phyloP scores from a whole-genome alignment of 2,113 vertebrate species.

The Cyprinodon variegatus region DNA sequence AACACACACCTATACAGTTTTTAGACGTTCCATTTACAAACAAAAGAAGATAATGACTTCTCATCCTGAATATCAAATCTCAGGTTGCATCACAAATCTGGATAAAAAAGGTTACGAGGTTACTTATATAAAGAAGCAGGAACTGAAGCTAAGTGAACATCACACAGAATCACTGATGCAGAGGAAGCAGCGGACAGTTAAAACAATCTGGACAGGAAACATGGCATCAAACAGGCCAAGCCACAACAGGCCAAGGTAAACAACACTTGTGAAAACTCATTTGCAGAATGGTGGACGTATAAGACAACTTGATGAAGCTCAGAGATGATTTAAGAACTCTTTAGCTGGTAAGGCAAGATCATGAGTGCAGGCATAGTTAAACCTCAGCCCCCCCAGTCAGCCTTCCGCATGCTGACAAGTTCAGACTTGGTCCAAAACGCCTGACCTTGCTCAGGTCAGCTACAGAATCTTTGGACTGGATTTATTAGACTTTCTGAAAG shows the following conservation, averaged over 20 bases:
- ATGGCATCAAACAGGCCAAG: background rate
- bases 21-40: background rate
- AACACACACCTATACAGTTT: background rate
- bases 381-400: background rate
- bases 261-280: background rate
- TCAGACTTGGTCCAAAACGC: constrained; percentile 14
- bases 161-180: background rate
- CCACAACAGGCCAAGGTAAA: background rate
- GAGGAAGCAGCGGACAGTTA: constrained; percentile 6
- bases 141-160: constrained; percentile 14
- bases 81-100: background rate
- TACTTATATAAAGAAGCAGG: constrained; percentile 16
- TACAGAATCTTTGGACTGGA: constrained; percentile 15
- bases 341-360: constrained; percentile 8
- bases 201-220: constrained; percentile 3
- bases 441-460: constrained; percentile 36
- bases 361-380: background rate
- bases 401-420: constrained; percentile 12
- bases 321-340: background rate
- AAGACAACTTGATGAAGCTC: background rate
- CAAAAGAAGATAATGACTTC: background rate
- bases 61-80: background rate
- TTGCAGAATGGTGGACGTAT: background rate
- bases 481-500: constrained; percentile 10
- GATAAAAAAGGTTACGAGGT: background rate